phyloP scores from a whole-genome alignment of 2,888 invertebrate species.

The Pimpla rufipes region DNA sequence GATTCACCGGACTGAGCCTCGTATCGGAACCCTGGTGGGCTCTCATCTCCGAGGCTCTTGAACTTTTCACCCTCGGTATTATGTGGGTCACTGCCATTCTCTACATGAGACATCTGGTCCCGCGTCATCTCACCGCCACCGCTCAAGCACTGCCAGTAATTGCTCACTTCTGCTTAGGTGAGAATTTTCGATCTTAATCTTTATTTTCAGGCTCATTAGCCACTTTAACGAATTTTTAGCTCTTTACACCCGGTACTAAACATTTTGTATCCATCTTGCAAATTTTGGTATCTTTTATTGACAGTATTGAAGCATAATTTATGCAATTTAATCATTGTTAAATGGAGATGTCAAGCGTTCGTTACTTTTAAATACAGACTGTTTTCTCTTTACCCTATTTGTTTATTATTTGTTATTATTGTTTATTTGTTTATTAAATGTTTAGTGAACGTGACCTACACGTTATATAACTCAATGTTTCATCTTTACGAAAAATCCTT shows the following conservation, averaged over 20 bases:
- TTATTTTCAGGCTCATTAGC: neutral
- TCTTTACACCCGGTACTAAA: neutral
- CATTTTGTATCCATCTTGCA: too few relatives aligned
- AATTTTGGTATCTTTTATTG: too few relatives aligned
- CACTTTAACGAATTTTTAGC: neutral
- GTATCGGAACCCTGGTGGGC: slow-evolving; percentile 88
- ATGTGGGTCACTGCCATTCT: slow-evolving; percentile 93
- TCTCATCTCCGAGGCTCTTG: slow-evolving; percentile 90
- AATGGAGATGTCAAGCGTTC: too few relatives aligned
- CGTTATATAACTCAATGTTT: too few relatives aligned
- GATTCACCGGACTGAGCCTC: slow-evolving; percentile 81
- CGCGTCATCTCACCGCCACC: slow-evolving; percentile 91
- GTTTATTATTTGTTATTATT: too few relatives aligned
- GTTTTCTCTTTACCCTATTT: too few relatives aligned
- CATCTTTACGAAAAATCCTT: too few relatives aligned
- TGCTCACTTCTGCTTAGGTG: slow-evolving; percentile 92
- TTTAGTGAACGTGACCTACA: too few relatives aligned
- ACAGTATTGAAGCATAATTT: too few relatives aligned
- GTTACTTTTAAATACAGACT: too few relatives aligned
- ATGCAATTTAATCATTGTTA: too few relatives aligned
- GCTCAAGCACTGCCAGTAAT: slow-evolving; percentile 93
- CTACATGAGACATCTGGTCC: slow-evolving; percentile 93
- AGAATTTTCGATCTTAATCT: slow-evolving; percentile 63
- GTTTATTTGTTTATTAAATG: too few relatives aligned
- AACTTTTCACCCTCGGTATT: slow-evolving; percentile 91